These are phyloP conservation scores for Toxonevra muliebris DNA, from an alignment of 2,888 invertebrate genomes.

Conservation along the genomic window DNA sequence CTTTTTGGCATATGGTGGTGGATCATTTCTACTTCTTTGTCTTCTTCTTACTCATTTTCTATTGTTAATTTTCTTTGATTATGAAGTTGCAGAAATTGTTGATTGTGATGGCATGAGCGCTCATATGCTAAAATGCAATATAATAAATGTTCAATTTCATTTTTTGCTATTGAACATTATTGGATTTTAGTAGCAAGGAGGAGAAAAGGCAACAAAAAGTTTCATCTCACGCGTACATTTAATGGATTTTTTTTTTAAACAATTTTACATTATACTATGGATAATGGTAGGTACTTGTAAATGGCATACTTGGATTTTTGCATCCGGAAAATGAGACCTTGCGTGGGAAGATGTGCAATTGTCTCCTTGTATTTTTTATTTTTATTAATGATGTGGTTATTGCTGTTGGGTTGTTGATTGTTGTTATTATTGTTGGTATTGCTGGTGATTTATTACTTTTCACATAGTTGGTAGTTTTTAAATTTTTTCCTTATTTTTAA, in stretches of 20 bases:
- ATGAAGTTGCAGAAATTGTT: conserved; percentile 50
- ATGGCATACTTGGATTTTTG: conserved; percentile 24
- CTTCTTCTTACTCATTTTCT: no score
- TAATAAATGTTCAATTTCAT: conserved; percentile 57
- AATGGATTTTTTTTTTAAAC: conserved; percentile 21
- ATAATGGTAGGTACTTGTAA: conserved; percentile 15
- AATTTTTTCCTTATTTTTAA: neutral
- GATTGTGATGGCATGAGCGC: conserved; percentile 40
- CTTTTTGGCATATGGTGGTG: neutral
- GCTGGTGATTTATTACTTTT: conserved; percentile 21
- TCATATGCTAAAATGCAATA: conserved; percentile 35
- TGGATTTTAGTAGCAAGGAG: no score
- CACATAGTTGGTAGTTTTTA: neutral
- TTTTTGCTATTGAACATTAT: conserved; percentile 23
- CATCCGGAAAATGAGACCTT: conserved; percentile 44
- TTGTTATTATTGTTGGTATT: neutral
- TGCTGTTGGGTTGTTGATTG: conserved; percentile 22
- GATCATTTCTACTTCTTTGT: conserved; percentile 28
- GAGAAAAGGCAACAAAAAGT: neutral
- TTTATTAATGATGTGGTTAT: conserved; percentile 1
- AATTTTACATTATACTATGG: neutral
- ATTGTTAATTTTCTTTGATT: conserved; percentile 46
- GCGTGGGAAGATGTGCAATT: conserved; percentile 44
- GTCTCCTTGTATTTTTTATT: conserved; percentile 13
- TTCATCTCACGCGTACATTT: conserved; percentile 15